Evolutionary conservation across 2,113 vertebrate species (phyloP), one percentile per base, ranked within the genome.

Genomic region (Datnioides undecimradiatus): DNA sequence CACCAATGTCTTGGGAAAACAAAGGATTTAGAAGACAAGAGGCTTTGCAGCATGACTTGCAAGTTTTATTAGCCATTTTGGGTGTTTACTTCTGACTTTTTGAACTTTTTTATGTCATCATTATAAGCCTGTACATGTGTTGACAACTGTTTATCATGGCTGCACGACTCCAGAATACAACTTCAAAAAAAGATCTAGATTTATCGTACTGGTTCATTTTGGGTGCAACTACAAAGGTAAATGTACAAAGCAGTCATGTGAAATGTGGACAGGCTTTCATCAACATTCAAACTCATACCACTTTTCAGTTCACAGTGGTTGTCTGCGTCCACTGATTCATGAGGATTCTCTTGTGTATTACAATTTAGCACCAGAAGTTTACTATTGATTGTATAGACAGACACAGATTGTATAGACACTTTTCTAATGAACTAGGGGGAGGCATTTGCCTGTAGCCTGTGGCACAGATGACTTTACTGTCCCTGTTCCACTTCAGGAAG

Each of bases 21-120:
- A 88, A 83, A 89, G 43, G 55, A 62, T 80, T 84, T 48, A 43
- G 66, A 62, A 73, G 77, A 75, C 58, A 66, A 41, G 58, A 17
- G 23, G 73, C 70, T 75, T 62, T 82, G 62, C 79, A 73, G 57
- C 80, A 85, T 83, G 88, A 88, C 90, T 85, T 75, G 84, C 72
- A 80, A 70, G 64, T 82, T 78, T 80, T 21, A 89, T 58, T 72
- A 85, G 73, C 41, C 65, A 78, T 85, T 86, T 66, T 76, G 33
- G 72, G 65, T 80, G 84, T 87, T 86, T 86, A 76, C 68, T 75
- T n/a, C 13, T 65, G 71, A 86, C 64, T 86, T 84, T 38, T 43
- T 71, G 52, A 78, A 73, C 82, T 73, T 79, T 54, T 55, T 33
- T 66, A 33, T 0, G n/a, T 73, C 21, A 13, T 17, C n/a, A 19